Conservation (phyloP, 2,797 vertebrate genomes). For the Chanos chanos region DNA sequence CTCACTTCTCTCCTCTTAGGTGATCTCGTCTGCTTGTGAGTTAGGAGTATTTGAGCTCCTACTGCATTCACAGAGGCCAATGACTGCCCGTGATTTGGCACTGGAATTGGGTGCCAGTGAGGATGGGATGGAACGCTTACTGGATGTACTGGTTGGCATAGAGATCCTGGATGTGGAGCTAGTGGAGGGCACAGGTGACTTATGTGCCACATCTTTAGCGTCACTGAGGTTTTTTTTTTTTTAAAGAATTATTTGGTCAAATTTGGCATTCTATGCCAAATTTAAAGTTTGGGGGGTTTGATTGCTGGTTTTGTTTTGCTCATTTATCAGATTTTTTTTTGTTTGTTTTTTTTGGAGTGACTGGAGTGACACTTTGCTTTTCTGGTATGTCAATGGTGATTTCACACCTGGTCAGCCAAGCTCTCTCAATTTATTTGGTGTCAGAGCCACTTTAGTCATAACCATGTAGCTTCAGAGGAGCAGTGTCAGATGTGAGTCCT, state of each 20-base stretch:
- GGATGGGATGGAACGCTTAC: constrained; percentile 68
- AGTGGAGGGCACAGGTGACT: constrained; percentile 20
- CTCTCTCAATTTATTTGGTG: too few relatives aligned
- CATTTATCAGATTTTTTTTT: too few relatives aligned
- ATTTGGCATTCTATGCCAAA: background rate
- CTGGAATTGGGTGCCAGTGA: constrained; percentile 52
- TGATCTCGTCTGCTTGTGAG: constrained; percentile 74
- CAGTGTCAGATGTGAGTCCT: too few relatives aligned
- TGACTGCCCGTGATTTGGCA: constrained; percentile 57
- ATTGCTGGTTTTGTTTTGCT: too few relatives aligned
- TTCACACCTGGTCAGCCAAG: too few relatives aligned
- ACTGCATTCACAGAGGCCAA: constrained; percentile 56
- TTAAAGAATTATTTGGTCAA: background rate
- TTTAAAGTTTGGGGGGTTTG: too few relatives aligned
- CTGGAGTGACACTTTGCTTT: too few relatives aligned
- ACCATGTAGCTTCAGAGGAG: too few relatives aligned
- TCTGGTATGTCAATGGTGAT: too few relatives aligned
- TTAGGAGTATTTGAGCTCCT: constrained; percentile 73
- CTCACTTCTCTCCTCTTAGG: constrained; percentile 40
- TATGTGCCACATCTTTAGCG: background rate
- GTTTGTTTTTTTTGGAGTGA: too few relatives aligned
- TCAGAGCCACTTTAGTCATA: too few relatives aligned
- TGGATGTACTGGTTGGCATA: constrained; percentile 69
- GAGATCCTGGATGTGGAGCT: constrained; percentile 71
- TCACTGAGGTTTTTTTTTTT: background rate